phyloP scores from a whole-genome alignment of 2,113 vertebrate genomes.

The Hippocampus zosterae region DNA sequence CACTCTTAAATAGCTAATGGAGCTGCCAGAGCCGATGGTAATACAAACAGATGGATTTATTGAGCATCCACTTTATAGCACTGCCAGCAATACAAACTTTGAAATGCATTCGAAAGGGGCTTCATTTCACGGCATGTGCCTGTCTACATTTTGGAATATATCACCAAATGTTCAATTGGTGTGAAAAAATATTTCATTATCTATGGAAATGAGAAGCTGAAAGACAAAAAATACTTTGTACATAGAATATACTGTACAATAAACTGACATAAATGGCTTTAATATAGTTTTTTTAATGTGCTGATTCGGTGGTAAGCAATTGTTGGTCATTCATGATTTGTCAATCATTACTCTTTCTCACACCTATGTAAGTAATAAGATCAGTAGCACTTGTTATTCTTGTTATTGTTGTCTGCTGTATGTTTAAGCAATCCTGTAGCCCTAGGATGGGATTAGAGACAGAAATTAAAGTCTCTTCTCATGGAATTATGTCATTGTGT shows the following conservation, averaged over 20 bases:
- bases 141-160: neutral
- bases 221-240: neutral
- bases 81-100: constrained; percentile 33
- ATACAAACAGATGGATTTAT: constrained; percentile 56
- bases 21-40: constrained; percentile 44
- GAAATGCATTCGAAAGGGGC: constrained; percentile 10
- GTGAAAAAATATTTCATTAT: neutral
- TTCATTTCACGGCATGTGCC: constrained; percentile 3
- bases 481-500: neutral
- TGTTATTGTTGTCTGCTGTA: neutral
- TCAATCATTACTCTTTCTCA: neutral
- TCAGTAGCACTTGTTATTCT: neutral
- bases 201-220: neutral
- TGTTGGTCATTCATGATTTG: neutral
- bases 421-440: neutral
- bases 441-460: neutral
- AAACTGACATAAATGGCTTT: neutral
- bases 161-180: constrained; percentile 4
- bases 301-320: neutral
- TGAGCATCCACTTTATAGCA: constrained; percentile 37
- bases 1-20: constrained; percentile 57
- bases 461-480: neutral
- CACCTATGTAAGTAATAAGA: neutral
- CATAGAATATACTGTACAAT: neutral
- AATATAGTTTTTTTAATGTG: neutral